A percentile compares a stretch with the other conserved stretches of the same genome.
Evolutionary conservation across 2,797 vertebrate genomes (phyloP).

Genomic region (Prionace glauca): DNA sequence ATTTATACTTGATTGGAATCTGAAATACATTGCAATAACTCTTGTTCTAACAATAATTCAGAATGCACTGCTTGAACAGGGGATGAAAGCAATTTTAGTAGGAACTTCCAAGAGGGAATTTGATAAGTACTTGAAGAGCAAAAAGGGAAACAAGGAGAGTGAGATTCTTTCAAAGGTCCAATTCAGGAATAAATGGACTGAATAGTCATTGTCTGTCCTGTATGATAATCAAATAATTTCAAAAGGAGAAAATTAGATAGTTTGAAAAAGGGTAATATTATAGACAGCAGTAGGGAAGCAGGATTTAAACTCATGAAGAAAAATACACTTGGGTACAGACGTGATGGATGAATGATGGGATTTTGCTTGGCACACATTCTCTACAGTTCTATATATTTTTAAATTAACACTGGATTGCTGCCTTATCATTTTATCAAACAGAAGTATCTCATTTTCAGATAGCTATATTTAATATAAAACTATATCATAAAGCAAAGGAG

Average conservation of each 20-base stretch:
- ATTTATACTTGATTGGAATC: not conserved
- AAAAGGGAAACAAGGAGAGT: not conserved
- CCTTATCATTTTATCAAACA: too few relatives aligned
- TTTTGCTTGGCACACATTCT: not conserved
- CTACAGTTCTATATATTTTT: not conserved
- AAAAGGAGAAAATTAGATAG: not conserved
- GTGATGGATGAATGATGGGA: too few relatives aligned
- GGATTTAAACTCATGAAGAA: not conserved
- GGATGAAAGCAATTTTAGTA: too few relatives aligned
- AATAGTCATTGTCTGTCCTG: not conserved
- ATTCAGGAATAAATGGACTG: not conserved
- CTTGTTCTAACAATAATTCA: too few relatives aligned
- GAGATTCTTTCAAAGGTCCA: not conserved
- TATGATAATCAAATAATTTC: not conserved
- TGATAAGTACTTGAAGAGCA: not conserved
- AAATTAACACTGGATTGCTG: too few relatives aligned
- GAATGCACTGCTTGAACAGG: too few relatives aligned
- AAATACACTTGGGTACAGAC: not conserved
- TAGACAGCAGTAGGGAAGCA: not conserved
- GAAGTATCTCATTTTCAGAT: too few relatives aligned
- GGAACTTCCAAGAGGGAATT: not conserved
- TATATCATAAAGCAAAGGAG: too few relatives aligned
- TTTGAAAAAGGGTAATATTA: not conserved
- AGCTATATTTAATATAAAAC: too few relatives aligned
- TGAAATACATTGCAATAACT: too few relatives aligned